phyloP scores from a whole-genome alignment of 2,113 vertebrate genomes.

The Triplophysa tibetana region DNA sequence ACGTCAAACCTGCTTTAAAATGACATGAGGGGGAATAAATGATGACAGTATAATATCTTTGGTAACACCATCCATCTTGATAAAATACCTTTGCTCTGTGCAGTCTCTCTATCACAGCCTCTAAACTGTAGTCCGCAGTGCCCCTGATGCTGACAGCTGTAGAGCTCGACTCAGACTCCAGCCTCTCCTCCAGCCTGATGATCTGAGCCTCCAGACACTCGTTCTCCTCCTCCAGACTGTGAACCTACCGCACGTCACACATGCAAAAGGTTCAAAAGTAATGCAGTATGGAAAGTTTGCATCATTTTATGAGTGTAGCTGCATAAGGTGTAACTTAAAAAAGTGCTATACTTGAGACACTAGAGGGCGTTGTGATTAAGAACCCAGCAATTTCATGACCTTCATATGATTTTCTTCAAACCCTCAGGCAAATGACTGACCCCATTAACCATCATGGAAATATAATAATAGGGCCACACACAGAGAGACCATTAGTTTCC shows the following conservation, averaged over 20 bases:
- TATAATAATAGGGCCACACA: conserved; percentile 10
- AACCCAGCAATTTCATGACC: conserved; percentile 23
- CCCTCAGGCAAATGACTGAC: conserved; percentile 14
- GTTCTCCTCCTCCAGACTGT: conserved; percentile 72
- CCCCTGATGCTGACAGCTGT: conserved; percentile 23
- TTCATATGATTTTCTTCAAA: conserved; percentile 28
- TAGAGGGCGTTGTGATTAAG: conserved; percentile 10
- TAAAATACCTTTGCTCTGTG: conserved; percentile 66
- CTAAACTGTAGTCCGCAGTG: conserved; percentile 58
- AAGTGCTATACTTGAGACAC: not conserved
- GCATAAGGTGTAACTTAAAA: not conserved
- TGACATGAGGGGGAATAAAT: too few relatives aligned
- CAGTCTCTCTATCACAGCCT: conserved; percentile 67
- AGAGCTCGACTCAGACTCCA: conserved; percentile 13
- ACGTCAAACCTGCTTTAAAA: too few relatives aligned
- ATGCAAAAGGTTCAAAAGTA: not conserved
- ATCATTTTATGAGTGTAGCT: not conserved
- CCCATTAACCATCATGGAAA: conserved; percentile 18
- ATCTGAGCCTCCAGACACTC: conserved; percentile 70
- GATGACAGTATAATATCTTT: too few relatives aligned
- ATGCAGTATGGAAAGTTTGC: not conserved
- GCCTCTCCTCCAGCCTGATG: conserved; percentile 58
- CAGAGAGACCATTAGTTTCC: conserved; percentile 6
- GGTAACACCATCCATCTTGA: not conserved
- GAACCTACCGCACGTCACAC: conserved; percentile 57